Evolutionary conservation across 2,888 invertebrate genomes (phyloP).

Genomic region (Polydesmus complanatus): DNA sequence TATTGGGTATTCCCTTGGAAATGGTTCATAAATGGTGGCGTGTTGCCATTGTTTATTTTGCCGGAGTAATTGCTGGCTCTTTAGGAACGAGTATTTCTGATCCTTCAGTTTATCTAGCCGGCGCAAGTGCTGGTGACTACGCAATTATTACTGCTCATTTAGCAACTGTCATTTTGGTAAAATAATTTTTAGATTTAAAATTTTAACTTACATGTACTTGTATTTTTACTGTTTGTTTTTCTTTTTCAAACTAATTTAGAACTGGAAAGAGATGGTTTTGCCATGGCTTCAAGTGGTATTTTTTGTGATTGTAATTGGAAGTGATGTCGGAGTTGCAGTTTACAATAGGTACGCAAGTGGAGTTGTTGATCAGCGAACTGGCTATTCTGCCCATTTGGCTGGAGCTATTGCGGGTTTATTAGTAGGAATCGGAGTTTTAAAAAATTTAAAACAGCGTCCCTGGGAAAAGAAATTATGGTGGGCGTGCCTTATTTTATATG

Average conservation of each 20-base stretch:
- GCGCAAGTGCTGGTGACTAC: conserved; percentile 91
- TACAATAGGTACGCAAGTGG: conserved; percentile 68
- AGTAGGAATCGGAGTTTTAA: conserved; percentile 68
- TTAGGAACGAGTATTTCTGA: conserved; percentile 37
- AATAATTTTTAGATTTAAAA: conserved; percentile 21
- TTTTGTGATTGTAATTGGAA: conserved; percentile 61
- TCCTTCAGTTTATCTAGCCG: conserved; percentile 58
- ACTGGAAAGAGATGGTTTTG: conserved; percentile 95
- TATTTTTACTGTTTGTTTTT: not conserved
- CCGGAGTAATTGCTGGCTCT: conserved; percentile 63
- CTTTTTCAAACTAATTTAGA: no score
- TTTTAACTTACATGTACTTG: not conserved
- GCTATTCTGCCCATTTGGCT: conserved; percentile 86
- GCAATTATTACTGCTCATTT: conserved; percentile 85
- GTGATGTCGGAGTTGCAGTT: conserved; percentile 79
- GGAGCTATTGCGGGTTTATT: conserved; percentile 76
- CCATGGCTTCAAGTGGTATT: conserved; percentile 69
- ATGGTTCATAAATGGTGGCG: conserved; percentile 95
- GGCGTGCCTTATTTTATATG: conserved; percentile 57
- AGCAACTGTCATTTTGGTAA: conserved; percentile 75
- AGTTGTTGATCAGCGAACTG: conserved; percentile 37
- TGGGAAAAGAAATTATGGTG: conserved; percentile 75
- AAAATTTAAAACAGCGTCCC: conserved; percentile 60
- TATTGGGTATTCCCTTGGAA: conserved; percentile 86
- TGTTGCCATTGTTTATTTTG: conserved; percentile 64